Percentiles rank a stretch among this genome's conserved stretches.
phyloP scores from a whole-genome alignment of 1,140 invertebrate species.

The Bradysia coprophila region DNA sequence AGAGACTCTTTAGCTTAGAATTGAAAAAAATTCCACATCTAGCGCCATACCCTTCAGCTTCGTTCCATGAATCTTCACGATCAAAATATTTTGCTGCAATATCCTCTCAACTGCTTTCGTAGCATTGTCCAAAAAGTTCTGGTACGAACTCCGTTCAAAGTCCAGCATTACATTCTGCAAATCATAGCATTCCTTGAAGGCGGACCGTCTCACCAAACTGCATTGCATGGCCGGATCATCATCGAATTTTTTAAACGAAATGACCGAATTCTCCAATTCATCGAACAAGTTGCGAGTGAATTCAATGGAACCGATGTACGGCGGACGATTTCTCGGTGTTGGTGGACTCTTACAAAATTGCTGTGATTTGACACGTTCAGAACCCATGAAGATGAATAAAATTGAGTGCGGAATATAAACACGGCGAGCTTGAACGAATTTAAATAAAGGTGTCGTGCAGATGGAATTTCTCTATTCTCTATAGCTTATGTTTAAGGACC shows the following conservation, averaged over 20 bases:
- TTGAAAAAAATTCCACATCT: too few relatives aligned
- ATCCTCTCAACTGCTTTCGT: slow-evolving; percentile 32
- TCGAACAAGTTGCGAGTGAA: slow-evolving; percentile 64
- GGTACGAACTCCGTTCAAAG: slow-evolving; percentile 52
- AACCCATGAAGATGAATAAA: too few relatives aligned
- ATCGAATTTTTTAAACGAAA: slow-evolving; percentile 44
- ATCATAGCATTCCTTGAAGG: slow-evolving; percentile 53
- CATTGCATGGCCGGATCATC: slow-evolving; percentile 41
- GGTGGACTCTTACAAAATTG: slow-evolving; percentile 50
- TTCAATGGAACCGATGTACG: slow-evolving; percentile 58
- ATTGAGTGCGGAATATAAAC: too few relatives aligned
- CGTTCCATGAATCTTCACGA: slow-evolving; percentile 25
- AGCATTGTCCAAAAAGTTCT: slow-evolving; percentile 37
- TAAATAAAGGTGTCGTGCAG: too few relatives aligned
- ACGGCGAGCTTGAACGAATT: too few relatives aligned
- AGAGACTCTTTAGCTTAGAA: too few relatives aligned
- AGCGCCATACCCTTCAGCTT: too few relatives aligned
- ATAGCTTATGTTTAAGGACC: too few relatives aligned
- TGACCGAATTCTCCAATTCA: slow-evolving; percentile 53
- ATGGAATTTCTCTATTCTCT: too few relatives aligned
- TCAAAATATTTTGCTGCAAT: slow-evolving; percentile 46
- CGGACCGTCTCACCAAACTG: slow-evolving; percentile 49
- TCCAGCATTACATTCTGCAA: slow-evolving; percentile 53
- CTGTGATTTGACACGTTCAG: too few relatives aligned
- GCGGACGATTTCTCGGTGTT: slow-evolving; percentile 53